Conservation (phyloP, 2,113 vertebrate species). For the Pagrus major region DNA sequence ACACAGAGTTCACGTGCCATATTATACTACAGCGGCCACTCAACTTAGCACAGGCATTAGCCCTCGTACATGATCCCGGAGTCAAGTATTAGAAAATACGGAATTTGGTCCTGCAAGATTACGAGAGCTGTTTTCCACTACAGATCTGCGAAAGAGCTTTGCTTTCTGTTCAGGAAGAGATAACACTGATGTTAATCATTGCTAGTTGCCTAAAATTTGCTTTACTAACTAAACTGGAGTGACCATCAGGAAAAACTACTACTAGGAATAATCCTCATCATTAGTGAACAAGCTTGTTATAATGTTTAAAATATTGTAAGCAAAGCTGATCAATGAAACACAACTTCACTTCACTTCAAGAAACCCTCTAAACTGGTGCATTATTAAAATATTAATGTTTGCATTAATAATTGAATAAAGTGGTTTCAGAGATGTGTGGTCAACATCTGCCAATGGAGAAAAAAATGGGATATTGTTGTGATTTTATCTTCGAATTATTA, state of each 20-base stretch:
- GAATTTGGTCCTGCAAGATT: not conserved
- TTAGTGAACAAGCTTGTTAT: not conserved
- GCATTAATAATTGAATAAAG: no score
- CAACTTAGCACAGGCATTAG: not conserved
- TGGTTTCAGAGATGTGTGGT: no score
- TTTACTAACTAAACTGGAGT: slow-evolving; percentile 6
- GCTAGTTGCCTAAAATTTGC: not conserved
- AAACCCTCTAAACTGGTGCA: no score
- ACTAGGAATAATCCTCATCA: not conserved
- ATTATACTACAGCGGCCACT: slow-evolving; percentile 41
- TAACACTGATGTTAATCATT: slow-evolving; percentile 35
- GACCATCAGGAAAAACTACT: not conserved
- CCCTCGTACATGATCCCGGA: slow-evolving; percentile 6
- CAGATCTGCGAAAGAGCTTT: slow-evolving; percentile 5
- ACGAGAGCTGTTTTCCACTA: not conserved
- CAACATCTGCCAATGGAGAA: no score
- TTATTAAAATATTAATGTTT: no score
- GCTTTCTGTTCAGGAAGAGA: slow-evolving; percentile 15
- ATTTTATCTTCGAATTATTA: no score
- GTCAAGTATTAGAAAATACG: slow-evolving; percentile 19
- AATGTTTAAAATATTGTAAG: not conserved
- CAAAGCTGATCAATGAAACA: not conserved
- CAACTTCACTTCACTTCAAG: not conserved
- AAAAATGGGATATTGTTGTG: no score
- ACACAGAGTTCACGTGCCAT: slow-evolving; percentile 59